Percentiles rank a stretch among this genome's conserved stretches.
Evolutionary conservation across 2,888 invertebrate species (phyloP).

Genomic region (Poecilobothrus nobilitatus): DNA sequence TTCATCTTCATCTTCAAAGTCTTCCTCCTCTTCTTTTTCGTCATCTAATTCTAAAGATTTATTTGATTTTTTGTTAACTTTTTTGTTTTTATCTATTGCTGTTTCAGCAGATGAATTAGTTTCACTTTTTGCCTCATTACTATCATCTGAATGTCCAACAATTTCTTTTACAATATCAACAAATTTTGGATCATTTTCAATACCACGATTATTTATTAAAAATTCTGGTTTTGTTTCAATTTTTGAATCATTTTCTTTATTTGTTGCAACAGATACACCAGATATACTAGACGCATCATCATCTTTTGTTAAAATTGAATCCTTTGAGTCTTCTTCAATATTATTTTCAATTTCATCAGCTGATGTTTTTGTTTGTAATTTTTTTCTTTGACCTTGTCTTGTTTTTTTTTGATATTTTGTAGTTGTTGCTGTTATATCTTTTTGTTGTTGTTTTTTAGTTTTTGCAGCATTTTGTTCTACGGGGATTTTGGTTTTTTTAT

Average conservation of each 20-base stretch:
- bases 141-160: constrained; percentile 12
- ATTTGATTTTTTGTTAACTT: constrained; percentile 7
- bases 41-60: constrained; percentile 11
- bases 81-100: constrained; percentile 6
- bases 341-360: not conserved
- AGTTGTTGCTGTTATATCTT: not conserved
- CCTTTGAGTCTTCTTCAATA: constrained; percentile 1
- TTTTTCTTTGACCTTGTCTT: not conserved
- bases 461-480: not conserved
- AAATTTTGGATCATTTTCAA: constrained; percentile 43
- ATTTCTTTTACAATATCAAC: constrained; percentile 41
- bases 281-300: constrained; percentile 13
- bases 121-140: not conserved
- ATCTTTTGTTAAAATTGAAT: constrained; percentile 3
- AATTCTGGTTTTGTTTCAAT: constrained; percentile 36
- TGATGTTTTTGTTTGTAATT: not conserved
- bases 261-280: constrained; percentile 12
- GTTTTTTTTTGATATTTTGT: not conserved
- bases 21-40: constrained; percentile 12
- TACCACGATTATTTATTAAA: constrained; percentile 43
- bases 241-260: constrained; percentile 9
- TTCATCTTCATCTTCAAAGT: constrained; percentile 17
- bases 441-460: not conserved
- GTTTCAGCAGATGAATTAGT: not conserved
- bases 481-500: not conserved